phyloP scores from a whole-genome alignment of 2,113 vertebrate species.

The Macrotus californicus region DNA sequence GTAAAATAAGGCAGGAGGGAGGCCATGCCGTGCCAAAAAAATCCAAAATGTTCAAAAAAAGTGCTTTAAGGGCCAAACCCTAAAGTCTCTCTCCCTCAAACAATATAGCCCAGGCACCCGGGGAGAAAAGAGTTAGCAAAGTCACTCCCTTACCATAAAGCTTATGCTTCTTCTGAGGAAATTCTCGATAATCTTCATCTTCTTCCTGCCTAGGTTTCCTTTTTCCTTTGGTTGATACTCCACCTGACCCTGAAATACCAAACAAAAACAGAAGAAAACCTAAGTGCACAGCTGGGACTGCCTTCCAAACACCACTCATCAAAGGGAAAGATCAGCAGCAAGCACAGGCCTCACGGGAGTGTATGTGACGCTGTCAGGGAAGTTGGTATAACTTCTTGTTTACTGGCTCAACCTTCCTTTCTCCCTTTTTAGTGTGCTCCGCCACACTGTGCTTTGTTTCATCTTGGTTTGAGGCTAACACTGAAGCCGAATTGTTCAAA shows the following conservation, averaged over 20 bases:
- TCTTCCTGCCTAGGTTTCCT: conserved; percentile 75
- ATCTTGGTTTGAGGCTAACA: not conserved
- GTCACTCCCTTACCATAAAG: conserved; percentile 71
- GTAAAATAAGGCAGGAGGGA: not conserved
- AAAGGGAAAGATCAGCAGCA: not conserved
- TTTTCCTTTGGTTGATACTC: conserved; percentile 74
- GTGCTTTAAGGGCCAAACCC: not conserved
- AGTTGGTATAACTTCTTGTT: not conserved
- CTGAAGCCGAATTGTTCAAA: not conserved
- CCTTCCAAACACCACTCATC: not conserved
- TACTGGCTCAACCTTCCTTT: not conserved
- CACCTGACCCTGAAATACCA: conserved; percentile 44
- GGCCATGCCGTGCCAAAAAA: not conserved
- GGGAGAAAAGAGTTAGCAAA: not conserved
- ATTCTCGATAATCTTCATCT: conserved; percentile 73
- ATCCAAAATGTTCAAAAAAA: not conserved
- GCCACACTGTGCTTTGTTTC: not conserved
- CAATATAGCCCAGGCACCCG: not conserved
- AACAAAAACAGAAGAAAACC: conserved; percentile 34
- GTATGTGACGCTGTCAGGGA: not conserved
- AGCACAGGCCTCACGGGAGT: not conserved
- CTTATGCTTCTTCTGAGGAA: conserved; percentile 81
- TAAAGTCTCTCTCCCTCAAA: not conserved
- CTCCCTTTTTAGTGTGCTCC: not conserved
- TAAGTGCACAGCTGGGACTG: not conserved